Evolutionary conservation across 2,888 invertebrate genomes (phyloP).

Genomic region (Prosopocoilus inquinatus): DNA sequence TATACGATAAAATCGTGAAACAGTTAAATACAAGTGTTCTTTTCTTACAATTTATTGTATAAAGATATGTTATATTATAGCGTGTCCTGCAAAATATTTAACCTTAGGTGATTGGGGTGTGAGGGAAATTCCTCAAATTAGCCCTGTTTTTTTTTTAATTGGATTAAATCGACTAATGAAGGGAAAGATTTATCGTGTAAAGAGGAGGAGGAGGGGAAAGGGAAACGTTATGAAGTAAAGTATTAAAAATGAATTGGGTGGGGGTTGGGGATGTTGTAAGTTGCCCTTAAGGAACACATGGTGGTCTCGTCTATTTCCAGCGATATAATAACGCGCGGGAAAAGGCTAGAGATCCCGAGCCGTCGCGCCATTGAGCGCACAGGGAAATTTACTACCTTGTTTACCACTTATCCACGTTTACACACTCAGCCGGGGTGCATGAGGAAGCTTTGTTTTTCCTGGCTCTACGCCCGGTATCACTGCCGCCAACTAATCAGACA

Average conservation of each 20-base stretch:
- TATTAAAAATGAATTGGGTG: background rate
- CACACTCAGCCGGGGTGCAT: slow-evolving; percentile 46
- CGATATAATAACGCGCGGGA: slow-evolving; percentile 28
- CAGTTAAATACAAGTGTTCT: no score
- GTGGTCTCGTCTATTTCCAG: slow-evolving; percentile 20
- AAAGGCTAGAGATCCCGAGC: slow-evolving; percentile 29
- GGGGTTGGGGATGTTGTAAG: slow-evolving; percentile 1
- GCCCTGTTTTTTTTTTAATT: no score
- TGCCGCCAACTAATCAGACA: slow-evolving; percentile 45
- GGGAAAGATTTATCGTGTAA: no score
- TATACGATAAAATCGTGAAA: no score
- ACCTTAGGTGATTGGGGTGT: no score
- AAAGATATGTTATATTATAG: no score
- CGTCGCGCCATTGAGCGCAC: slow-evolving; percentile 40
- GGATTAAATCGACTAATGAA: no score
- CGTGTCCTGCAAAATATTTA: no score
- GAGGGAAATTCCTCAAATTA: no score
- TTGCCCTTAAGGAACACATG: slow-evolving; percentile 15
- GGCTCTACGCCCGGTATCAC: slow-evolving; percentile 44
- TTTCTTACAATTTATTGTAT: no score
- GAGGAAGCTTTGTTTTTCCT: slow-evolving; percentile 49
- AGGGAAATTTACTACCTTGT: slow-evolving; percentile 53
- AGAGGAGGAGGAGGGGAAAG: no score
- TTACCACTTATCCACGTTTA: slow-evolving; percentile 53
- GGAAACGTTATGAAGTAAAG: background rate